A percentile compares a stretch with the other conserved stretches of the same genome.
Conservation (phyloP, 64 coral and sea anemone genomes). For the Montipora capricornis region DNA sequence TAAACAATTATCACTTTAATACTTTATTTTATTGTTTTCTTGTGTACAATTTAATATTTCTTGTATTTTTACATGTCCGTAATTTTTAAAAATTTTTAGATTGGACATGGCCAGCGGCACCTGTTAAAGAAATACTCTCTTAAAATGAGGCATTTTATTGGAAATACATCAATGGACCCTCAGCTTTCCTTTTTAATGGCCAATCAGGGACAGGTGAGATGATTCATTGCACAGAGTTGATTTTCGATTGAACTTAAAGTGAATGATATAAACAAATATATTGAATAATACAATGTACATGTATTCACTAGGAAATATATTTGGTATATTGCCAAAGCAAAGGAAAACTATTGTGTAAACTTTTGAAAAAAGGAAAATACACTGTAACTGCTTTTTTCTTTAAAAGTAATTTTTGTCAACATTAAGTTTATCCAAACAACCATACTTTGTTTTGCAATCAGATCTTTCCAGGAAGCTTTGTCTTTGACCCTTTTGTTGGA, state of each 20-base stretch:
- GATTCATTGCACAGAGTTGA: neutral
- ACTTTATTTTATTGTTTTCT: neutral
- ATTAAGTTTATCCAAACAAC: too few species aligned
- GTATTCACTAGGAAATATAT: too few species aligned
- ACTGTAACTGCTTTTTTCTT: too few species aligned
- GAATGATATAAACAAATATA: too few species aligned
- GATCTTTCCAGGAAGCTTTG: conserved; percentile 62
- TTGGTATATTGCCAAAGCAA: too few species aligned
- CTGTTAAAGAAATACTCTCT: conserved; percentile 91
- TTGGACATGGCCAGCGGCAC: conserved; percentile 91
- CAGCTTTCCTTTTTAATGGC: conserved; percentile 98
- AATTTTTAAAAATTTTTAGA: conserved; percentile 14
- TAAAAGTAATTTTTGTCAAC: too few species aligned
- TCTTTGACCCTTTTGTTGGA: conserved; percentile 97
- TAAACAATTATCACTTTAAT: too few species aligned
- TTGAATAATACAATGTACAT: too few species aligned
- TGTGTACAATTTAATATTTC: neutral
- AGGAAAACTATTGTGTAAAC: too few species aligned
- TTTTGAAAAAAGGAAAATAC: too few species aligned
- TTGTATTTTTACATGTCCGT: neutral
- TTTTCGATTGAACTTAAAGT: too few species aligned
- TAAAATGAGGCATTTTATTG: conserved; percentile 94
- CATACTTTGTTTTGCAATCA: conserved; percentile 10
- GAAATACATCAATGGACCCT: conserved; percentile 98
- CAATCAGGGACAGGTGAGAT: conserved; percentile 89